phyloP scores from a whole-genome alignment of 2,888 invertebrate genomes.

The Aspidiotus destructor region DNA sequence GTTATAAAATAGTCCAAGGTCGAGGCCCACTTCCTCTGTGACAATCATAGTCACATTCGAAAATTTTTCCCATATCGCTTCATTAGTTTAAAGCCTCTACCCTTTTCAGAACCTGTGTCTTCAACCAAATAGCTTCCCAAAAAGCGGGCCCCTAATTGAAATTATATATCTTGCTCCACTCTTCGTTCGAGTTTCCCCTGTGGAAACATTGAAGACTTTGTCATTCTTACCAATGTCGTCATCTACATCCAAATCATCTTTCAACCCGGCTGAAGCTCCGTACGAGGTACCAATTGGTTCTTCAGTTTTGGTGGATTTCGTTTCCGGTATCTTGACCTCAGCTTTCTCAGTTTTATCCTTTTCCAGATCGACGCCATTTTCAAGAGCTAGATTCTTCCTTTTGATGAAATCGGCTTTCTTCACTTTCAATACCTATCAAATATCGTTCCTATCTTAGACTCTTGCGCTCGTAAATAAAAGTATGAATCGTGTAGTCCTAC shows the following conservation, averaged over 20 bases:
- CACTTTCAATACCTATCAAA: slow-evolving; percentile 52
- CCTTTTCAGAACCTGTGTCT: too few relatives aligned
- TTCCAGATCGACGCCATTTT: slow-evolving; percentile 23
- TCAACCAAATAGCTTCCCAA: not conserved
- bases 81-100: too few relatives aligned
- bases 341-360: slow-evolving; percentile 39
- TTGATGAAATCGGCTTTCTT: slow-evolving; percentile 65
- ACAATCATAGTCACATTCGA: too few relatives aligned
- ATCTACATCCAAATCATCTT: slow-evolving; percentile 72
- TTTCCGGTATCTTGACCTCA: slow-evolving; percentile 39
- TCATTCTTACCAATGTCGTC: slow-evolving; percentile 58
- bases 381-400: slow-evolving; percentile 42
- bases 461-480: too few relatives aligned
- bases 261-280: slow-evolving; percentile 61
- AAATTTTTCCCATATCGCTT: too few relatives aligned
- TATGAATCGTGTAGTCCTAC: too few relatives aligned
- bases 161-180: too few relatives aligned
- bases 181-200: too few relatives aligned
- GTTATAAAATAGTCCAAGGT: too few relatives aligned
- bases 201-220: not conserved
- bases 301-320: slow-evolving; percentile 40
- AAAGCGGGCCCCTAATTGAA: too few relatives aligned
- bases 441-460: not conserved
- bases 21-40: too few relatives aligned
- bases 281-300: slow-evolving; percentile 45